phyloP scores from a whole-genome alignment of 2,888 invertebrate species.

The Aporophyla nigra region DNA sequence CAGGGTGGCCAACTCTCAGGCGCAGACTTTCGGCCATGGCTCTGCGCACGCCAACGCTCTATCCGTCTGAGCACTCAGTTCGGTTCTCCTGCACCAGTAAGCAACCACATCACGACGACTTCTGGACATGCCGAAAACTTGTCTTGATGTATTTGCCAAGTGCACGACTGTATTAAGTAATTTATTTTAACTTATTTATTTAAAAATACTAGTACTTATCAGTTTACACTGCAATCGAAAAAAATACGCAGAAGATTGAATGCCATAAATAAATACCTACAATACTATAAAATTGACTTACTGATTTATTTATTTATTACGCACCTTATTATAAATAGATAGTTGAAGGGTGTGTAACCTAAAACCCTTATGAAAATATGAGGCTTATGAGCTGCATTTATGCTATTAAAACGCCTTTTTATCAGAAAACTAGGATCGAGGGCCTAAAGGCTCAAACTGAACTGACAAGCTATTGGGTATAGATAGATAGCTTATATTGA shows the following conservation, averaged over 20 bases:
- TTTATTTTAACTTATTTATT: slow-evolving; percentile 71
- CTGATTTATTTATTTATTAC: slow-evolving; percentile 30
- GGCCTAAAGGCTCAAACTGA: not conserved
- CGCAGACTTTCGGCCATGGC: slow-evolving; percentile 77
- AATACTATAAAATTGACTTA: slow-evolving; percentile 42
- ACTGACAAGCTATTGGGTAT: too few species aligned
- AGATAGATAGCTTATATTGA: not conserved
- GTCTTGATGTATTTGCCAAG: slow-evolving; percentile 87
- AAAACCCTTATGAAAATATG: not conserved
- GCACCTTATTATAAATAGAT: not conserved
- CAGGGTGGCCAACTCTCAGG: slow-evolving; percentile 79
- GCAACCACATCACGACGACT: slow-evolving; percentile 88
- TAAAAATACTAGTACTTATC: slow-evolving; percentile 53
- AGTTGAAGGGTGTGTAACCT: not conserved
- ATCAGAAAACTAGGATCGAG: not conserved
- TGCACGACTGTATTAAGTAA: slow-evolving; percentile 72
- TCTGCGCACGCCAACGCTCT: slow-evolving; percentile 81
- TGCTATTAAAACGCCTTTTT: not conserved
- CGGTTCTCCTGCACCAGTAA: slow-evolving; percentile 40
- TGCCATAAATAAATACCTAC: slow-evolving; percentile 62
- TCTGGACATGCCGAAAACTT: slow-evolving; percentile 77
- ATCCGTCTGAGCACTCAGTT: slow-evolving; percentile 70
- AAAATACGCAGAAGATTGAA: slow-evolving; percentile 33
- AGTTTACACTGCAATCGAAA: slow-evolving; percentile 47
- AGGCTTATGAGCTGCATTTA: not conserved